A percentile compares a stretch with the other conserved stretches of the same genome.
phyloP scores from a whole-genome alignment of 2,797 vertebrate species.

The Miopithecus talapoin region DNA sequence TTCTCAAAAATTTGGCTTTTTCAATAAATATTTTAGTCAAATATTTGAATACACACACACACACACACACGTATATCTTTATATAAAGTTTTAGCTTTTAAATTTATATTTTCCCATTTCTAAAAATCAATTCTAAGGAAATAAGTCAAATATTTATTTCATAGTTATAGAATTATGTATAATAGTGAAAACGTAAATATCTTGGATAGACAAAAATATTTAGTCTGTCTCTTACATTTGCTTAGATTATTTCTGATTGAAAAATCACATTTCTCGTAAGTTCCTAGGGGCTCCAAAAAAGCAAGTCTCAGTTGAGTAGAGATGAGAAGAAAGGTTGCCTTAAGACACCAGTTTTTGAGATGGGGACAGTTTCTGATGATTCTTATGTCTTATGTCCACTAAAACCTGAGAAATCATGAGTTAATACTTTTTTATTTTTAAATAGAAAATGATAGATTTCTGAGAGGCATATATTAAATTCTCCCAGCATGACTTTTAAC shows the following conservation, averaged over 20 bases:
- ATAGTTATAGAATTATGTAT: not conserved
- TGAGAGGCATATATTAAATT: not conserved
- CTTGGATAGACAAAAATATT: not conserved
- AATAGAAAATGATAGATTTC: not conserved
- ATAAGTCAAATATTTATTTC: slow-evolving; percentile 4
- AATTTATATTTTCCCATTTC: not conserved
- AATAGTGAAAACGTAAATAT: not conserved
- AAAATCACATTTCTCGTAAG: not conserved
- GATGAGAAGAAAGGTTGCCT: not conserved
- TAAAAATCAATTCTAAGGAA: not conserved
- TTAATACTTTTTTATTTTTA: not conserved
- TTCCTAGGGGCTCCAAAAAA: not conserved
- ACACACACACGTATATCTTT: not conserved
- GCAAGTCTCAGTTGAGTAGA: not conserved
- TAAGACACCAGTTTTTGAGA: not conserved
- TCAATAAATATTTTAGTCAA: not conserved
- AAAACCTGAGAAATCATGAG: not conserved
- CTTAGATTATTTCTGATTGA: not conserved
- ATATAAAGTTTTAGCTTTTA: not conserved
- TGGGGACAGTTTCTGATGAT: not conserved
- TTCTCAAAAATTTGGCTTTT: slow-evolving; percentile 32
- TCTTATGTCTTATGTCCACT: not conserved
- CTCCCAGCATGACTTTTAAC: not conserved
- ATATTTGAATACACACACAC: not conserved
- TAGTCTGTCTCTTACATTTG: not conserved